phyloP scores from a whole-genome alignment of 1,140 invertebrate genomes.

The Proctacanthus coquilletti region DNA sequence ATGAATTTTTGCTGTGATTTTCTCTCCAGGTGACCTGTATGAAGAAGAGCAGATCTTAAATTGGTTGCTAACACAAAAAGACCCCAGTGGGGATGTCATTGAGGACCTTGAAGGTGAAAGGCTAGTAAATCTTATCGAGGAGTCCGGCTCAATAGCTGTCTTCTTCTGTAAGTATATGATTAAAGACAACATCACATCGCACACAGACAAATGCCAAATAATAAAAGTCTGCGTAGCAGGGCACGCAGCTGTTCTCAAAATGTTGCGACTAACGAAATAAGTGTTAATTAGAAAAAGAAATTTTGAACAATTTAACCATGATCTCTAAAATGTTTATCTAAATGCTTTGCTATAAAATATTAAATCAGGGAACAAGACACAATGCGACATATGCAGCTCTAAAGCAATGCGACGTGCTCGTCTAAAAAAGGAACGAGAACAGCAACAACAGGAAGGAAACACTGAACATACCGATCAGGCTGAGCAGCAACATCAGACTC shows the following conservation, averaged over 20 bases:
- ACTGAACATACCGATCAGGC: slow-evolving; percentile 6
- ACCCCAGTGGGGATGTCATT: slow-evolving; percentile 77
- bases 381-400: slow-evolving; percentile 64
- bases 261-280: too few relatives aligned
- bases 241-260: too few relatives aligned
- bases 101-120: slow-evolving; percentile 75
- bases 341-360: too few relatives aligned
- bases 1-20: not conserved
- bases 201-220: too few relatives aligned
- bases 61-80: slow-evolving; percentile 82
- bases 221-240: too few relatives aligned
- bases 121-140: slow-evolving; percentile 61
- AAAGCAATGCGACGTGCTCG: slow-evolving; percentile 49
- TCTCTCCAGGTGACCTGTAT: slow-evolving; percentile 60
- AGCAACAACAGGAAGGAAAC: slow-evolving; percentile 32
- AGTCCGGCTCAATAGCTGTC: slow-evolving; percentile 69
- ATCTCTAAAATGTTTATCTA: too few relatives aligned
- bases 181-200: not conserved
- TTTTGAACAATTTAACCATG: too few relatives aligned
- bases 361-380: slow-evolving; percentile 65
- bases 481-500: not conserved
- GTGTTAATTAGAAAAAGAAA: too few relatives aligned
- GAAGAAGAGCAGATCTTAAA: slow-evolving; percentile 76
- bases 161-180: slow-evolving; percentile 88
- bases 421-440: slow-evolving; percentile 41